Conservation (phyloP, 2,113 vertebrate genomes). For the Thymallus thymallus region DNA sequence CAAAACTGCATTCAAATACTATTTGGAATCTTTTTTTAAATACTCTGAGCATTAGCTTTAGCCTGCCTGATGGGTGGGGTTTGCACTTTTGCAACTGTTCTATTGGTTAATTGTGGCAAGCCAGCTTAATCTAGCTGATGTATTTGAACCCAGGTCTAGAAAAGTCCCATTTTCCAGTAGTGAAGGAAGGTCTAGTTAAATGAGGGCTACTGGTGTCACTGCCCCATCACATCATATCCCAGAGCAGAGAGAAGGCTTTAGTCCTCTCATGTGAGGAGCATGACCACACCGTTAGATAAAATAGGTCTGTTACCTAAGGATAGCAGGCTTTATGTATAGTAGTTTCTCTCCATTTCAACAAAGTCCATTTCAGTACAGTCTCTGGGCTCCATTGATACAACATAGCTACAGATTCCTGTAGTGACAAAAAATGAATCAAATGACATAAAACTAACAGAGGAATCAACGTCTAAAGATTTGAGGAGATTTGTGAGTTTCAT, state of each 20-base stretch:
- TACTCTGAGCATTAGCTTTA: too few species aligned
- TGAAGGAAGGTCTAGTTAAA: too few species aligned
- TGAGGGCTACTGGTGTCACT: neutral
- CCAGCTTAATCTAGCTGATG: too few species aligned
- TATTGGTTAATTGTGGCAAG: too few species aligned
- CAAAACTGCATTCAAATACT: too few species aligned
- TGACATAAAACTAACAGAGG: neutral
- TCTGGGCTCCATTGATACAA: neutral
- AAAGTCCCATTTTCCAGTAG: too few species aligned
- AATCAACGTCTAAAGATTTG: neutral
- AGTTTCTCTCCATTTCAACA: neutral
- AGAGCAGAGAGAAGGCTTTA: neutral
- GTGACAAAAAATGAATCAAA: neutral
- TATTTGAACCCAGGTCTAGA: too few species aligned
- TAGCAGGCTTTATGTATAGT: constrained; percentile 7
- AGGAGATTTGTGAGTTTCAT: neutral
- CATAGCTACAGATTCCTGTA: neutral
- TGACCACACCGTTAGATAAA: constrained; percentile 5
- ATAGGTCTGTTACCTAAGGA: constrained; percentile 18
- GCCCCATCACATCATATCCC: neutral
- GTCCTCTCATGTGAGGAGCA: neutral
- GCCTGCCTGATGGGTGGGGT: too few species aligned
- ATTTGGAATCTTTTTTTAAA: too few species aligned
- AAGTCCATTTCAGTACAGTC: neutral
- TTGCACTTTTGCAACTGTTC: too few species aligned